Evolutionary conservation across 2,113 vertebrate genomes (phyloP).

Genomic region (Tachuris rubrigastra): DNA sequence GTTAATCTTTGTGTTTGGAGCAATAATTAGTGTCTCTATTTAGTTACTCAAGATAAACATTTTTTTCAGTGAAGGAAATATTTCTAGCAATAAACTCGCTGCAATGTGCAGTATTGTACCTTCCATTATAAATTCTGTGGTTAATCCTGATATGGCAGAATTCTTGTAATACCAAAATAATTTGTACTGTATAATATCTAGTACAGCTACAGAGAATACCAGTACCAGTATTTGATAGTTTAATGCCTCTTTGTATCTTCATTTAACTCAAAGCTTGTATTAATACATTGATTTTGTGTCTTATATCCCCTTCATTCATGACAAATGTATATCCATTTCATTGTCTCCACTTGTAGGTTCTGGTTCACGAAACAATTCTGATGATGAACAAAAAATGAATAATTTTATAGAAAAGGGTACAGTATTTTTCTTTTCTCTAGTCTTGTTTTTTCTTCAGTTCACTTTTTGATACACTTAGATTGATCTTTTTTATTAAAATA

Average conservation of each 20-base stretch:
- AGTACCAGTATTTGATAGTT: not conserved
- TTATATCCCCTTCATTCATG: not conserved
- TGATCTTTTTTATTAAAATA: constrained; percentile 79
- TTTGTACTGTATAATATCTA: not conserved
- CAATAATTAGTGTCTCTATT: not conserved
- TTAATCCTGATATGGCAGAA: not conserved
- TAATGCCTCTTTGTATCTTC: not conserved
- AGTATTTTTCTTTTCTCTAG: constrained; percentile 78
- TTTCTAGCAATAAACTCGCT: not conserved
- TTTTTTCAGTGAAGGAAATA: not conserved
- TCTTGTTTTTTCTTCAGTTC: constrained; percentile 67
- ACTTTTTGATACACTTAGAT: constrained; percentile 71
- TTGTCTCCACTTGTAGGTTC: constrained; percentile 85
- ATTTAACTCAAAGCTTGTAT: not conserved
- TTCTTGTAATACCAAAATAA: not conserved
- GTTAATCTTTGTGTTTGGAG: not conserved
- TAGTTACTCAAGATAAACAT: not conserved
- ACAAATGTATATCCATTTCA: constrained; percentile 61
- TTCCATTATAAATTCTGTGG: not conserved
- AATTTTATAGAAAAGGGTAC: constrained; percentile 98
- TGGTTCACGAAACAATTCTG: constrained; percentile 90
- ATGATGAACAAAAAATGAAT: constrained; percentile 90
- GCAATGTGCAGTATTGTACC: not conserved
- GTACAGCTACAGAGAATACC: not conserved
- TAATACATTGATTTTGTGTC: not conserved